Percentiles rank a stretch among this genome's conserved stretches.
Evolutionary conservation across 2,113 vertebrate genomes (phyloP).

Genomic region (Genyomyrus donnyi): DNA sequence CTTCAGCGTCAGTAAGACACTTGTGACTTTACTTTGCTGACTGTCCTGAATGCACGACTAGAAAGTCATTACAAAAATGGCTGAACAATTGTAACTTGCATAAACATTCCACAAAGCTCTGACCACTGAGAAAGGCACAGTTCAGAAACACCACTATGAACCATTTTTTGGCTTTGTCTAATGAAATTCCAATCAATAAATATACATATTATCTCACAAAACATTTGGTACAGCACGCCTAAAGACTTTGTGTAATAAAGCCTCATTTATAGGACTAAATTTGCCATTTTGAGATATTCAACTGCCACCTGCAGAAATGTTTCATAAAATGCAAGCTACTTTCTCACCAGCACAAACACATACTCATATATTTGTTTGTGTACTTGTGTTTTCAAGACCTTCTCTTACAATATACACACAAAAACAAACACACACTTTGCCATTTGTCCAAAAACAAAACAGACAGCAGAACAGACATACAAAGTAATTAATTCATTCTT

Average conservation of each 20-base stretch:
- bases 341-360: not conserved
- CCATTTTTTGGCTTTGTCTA: not conserved
- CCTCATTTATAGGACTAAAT: not conserved
- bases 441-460: not conserved
- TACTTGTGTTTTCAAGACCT: not conserved
- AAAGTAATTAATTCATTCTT: not conserved
- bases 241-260: not conserved
- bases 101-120: not conserved
- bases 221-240: not conserved
- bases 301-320: not conserved
- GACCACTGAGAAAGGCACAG: not conserved
- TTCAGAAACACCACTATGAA: not conserved
- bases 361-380: not conserved
- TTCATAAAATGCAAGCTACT: not conserved
- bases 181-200: not conserved
- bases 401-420: not conserved
- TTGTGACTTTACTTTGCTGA: not conserved
- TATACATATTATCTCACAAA: not conserved
- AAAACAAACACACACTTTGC: not conserved
- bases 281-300: not conserved
- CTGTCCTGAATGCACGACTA: not conserved
- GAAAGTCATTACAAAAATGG: not conserved
- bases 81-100: not conserved
- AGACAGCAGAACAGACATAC: not conserved
- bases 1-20: not conserved